Conservation (phyloP, 1,140 invertebrate species). For the Vollenhovia emeryi region DNA sequence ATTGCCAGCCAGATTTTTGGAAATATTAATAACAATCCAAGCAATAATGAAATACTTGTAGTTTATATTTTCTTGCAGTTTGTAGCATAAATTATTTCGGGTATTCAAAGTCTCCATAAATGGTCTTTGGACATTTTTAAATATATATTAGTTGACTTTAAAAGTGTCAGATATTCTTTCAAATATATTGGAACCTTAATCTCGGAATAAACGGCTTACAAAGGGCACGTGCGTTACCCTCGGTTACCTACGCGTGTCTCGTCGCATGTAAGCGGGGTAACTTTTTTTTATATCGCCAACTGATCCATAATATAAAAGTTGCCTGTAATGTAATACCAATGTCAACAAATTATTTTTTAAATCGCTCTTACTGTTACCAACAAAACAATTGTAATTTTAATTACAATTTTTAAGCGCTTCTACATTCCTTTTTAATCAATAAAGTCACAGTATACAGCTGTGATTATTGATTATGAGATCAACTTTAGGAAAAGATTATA, state of each 20-base stretch:
- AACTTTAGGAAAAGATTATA: no score
- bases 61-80: not conserved
- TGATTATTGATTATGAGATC: no score
- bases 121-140: not conserved
- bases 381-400: not conserved
- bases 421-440: not conserved
- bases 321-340: not conserved
- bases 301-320: conserved; percentile 14
- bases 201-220: conserved; percentile 66
- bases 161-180: conserved; percentile 48
- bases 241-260: conserved; percentile 56
- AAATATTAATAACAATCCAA: not conserved
- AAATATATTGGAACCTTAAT: conserved; percentile 64
- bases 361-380: not conserved
- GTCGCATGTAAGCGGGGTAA: conserved; percentile 13
- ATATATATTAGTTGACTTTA: conserved; percentile 49
- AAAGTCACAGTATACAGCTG: not conserved
- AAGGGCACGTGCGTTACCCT: conserved; percentile 63
- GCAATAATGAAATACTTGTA: not conserved
- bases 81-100: not conserved
- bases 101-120: no score
- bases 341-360: not conserved
- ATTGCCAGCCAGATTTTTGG: no score
- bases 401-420: not conserved
- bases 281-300: conserved; percentile 52